These are phyloP conservation scores for Larimichthys crocea DNA, from an alignment of 2,113 vertebrate species.

Conservation along the genomic window DNA sequence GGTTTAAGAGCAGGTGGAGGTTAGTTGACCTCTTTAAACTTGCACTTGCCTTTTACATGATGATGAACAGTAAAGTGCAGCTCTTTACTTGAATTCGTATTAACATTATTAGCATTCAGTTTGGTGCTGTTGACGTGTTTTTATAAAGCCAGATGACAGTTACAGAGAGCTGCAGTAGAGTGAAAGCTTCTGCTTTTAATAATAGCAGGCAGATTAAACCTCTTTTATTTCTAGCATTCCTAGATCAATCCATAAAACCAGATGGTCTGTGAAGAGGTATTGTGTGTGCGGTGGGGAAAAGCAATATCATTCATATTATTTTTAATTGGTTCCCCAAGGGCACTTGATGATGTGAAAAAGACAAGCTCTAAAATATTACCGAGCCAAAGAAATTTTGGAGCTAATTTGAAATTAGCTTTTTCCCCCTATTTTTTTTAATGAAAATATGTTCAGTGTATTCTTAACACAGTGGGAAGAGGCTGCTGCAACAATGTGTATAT, in stretches of 20 bases:
- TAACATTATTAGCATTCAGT: constrained; percentile 14
- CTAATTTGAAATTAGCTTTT: constrained; percentile 50
- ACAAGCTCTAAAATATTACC: constrained; percentile 64
- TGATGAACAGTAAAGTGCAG: constrained; percentile 1
- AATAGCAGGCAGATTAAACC: constrained; percentile 74
- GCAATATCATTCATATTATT: constrained; percentile 81
- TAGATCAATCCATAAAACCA: constrained; percentile 79
- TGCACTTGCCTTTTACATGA: background rate
- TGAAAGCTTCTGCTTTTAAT: constrained; percentile 60
- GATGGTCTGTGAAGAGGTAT: constrained; percentile 73
- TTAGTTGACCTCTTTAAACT: constrained; percentile 35
- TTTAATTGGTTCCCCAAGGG: constrained; percentile 83
- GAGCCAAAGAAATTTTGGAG: constrained; percentile 54
- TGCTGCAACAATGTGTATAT: background rate
- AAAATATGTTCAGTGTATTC: constrained; percentile 15
- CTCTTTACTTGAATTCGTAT: constrained; percentile 6
- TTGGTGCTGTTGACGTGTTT: constrained; percentile 3
- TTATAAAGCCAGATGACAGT: constrained; percentile 20
- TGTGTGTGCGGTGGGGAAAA: constrained; percentile 66
- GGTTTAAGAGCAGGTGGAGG: constrained; percentile 9
- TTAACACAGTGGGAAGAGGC: background rate
- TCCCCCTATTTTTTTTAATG: background rate
- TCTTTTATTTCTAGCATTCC: constrained; percentile 77
- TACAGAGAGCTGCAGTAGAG: constrained; percentile 35
- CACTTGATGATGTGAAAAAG: constrained; percentile 70